phyloP scores from a whole-genome alignment of 53 echinoderm and acorn worm genomes.

The Antedon mediterranea region DNA sequence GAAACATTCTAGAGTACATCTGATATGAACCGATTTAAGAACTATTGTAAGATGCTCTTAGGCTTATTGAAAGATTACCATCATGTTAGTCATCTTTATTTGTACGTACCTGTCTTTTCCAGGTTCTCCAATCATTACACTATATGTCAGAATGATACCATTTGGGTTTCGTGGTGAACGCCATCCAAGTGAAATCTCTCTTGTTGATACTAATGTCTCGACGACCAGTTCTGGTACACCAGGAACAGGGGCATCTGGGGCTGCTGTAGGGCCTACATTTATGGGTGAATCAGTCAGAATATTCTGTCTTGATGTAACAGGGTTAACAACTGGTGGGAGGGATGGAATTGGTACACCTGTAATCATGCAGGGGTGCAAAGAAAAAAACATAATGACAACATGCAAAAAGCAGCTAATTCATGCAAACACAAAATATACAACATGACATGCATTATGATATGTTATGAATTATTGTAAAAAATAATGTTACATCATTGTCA shows the following conservation, averaged over 20 bases:
- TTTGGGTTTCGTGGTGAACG: background rate
- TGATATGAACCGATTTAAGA: too few species aligned
- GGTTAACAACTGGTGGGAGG: background rate
- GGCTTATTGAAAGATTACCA: too few species aligned
- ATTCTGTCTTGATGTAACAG: background rate
- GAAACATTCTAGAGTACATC: too few species aligned
- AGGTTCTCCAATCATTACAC: background rate
- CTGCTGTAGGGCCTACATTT: background rate
- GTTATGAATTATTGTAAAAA: too few species aligned
- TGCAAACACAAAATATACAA: background rate
- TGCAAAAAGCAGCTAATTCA: background rate
- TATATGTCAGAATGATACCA: background rate
- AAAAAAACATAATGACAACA: background rate
- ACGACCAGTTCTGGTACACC: background rate
- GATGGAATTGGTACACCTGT: background rate
- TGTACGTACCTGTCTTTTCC: background rate
- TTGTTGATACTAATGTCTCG: background rate
- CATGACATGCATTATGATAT: too few species aligned
- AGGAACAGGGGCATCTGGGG: background rate
- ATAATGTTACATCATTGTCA: too few species aligned
- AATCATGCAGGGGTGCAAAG: background rate
- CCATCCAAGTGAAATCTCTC: background rate
- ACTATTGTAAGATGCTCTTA: too few species aligned
- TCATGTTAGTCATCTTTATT: too few species aligned
- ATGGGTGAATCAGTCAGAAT: background rate